Conservation (phyloP, 2,113 vertebrate species). For the Campylomormyrus tamandua region DNA sequence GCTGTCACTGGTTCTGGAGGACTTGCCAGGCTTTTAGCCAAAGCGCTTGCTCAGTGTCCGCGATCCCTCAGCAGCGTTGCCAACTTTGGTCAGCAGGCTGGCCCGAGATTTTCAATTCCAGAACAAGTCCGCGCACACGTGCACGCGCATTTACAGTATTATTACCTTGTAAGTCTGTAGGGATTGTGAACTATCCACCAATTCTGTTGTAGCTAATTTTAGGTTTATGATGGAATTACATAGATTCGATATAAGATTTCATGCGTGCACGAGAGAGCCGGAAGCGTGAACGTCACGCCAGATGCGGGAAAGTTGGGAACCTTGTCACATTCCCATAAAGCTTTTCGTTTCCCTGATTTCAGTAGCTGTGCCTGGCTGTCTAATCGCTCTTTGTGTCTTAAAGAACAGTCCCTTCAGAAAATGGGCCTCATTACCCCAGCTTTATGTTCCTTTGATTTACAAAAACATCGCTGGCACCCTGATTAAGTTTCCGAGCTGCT, state of each 20-base stretch:
- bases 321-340: background rate
- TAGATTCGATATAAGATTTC: background rate
- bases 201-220: background rate
- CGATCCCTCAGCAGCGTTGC: background rate
- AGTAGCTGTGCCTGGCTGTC: background rate
- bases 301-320: background rate
- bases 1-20: background rate
- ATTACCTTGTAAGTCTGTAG: background rate
- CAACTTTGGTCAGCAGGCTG: background rate
- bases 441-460: constrained; percentile 16
- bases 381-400: background rate
- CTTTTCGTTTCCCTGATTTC: background rate
- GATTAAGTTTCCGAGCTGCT: constrained; percentile 5
- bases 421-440: background rate
- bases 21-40: background rate
- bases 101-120: background rate
- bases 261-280: background rate
- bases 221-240: background rate
- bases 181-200: background rate
- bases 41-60: background rate
- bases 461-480: background rate
- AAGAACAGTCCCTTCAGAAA: background rate
- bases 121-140: background rate
- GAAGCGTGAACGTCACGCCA: background rate
- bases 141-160: background rate